phyloP scores from a whole-genome alignment of 2,888 invertebrate species.

The Schizaphis graminum region DNA sequence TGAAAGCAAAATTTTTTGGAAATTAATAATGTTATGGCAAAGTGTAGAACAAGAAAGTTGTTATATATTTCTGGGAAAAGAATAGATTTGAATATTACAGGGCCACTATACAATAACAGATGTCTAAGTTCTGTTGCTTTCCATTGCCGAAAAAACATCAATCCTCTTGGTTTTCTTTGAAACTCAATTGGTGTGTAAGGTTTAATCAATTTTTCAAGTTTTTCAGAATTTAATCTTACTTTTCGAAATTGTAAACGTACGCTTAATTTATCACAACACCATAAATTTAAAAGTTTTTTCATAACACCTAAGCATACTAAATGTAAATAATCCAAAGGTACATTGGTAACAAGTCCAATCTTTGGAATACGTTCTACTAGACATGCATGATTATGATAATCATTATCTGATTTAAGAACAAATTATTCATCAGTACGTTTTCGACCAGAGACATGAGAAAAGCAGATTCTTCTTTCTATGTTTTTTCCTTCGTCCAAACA shows the following conservation, averaged over 20 bases:
- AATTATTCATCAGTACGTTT: slow-evolving; percentile 14
- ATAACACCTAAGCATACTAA: neutral
- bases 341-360: slow-evolving; percentile 4
- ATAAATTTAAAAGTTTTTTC: slow-evolving; percentile 16
- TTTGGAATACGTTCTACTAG: neutral
- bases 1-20: too few species aligned
- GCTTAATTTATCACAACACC: neutral
- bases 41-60: too few species aligned
- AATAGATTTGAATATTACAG: too few species aligned
- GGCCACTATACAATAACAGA: too few species aligned
- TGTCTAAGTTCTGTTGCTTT: too few species aligned
- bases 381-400: neutral
- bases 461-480: too few species aligned
- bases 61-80: too few species aligned
- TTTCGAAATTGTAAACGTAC: neutral
- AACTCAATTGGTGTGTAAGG: neutral
- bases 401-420: neutral
- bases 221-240: neutral
- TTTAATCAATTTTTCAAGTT: slow-evolving; percentile 2
- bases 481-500: neutral
- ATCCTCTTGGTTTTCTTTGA: slow-evolving; percentile 5
- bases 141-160: neutral
- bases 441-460: slow-evolving; percentile 6
- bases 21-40: too few species aligned
- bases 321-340: slow-evolving; percentile 16